Evolutionary conservation across 1,140 invertebrate genomes (phyloP), one percentile per base, ranked within the genome.

Genomic region (Octopus sinensis): DNA sequence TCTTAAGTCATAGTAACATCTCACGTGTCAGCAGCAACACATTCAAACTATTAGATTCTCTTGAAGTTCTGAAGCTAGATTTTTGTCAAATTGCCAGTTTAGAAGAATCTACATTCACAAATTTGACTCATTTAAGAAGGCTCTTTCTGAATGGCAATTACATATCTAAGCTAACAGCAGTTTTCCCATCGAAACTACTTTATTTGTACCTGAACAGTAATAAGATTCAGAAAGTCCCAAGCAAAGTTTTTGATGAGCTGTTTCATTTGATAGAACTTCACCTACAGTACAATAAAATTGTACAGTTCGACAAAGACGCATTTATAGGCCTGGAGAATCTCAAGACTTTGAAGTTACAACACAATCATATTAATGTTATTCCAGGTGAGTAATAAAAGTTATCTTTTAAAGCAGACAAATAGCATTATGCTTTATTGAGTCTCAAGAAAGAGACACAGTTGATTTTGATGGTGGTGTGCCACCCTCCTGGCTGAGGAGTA

Each of bases 141-240:
- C 62, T 88, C 7, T 82, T 82, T 71, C 82, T 88, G 3, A 83
- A 83, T 6, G 84, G 85, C n/a, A 88, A 87, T 76, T 7, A 56
- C n/a, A 73, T 87, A 0, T 79, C 68, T 6, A 56, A 75, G 10
- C 80, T 88, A 43, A 86, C 86, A 30, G 54, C 53, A 52, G 84
- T 86, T 79, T 75, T 88, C 4, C 87, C 87, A 23, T 13, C 80
- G 3, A 81, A 79, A 4, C 82, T 88, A 4, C 71, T 77, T 4
- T 76, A 81, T 13, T 78, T 88, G n/a, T 85, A 86, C 80, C 43
- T 86, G 10, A 84, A 86, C 76, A 78, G 83, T 12, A 87, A 87
- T 76, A 79, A 84, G 68, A 85, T 88, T 13, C 76, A 54, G 0
- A 62, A 56, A 0, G 62, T 88, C 30, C 10, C 30, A 71, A 75